These are phyloP conservation scores for Amazona vittata DNA, from an alignment of 2,113 vertebrate genomes.

Conservation along the genomic window DNA sequence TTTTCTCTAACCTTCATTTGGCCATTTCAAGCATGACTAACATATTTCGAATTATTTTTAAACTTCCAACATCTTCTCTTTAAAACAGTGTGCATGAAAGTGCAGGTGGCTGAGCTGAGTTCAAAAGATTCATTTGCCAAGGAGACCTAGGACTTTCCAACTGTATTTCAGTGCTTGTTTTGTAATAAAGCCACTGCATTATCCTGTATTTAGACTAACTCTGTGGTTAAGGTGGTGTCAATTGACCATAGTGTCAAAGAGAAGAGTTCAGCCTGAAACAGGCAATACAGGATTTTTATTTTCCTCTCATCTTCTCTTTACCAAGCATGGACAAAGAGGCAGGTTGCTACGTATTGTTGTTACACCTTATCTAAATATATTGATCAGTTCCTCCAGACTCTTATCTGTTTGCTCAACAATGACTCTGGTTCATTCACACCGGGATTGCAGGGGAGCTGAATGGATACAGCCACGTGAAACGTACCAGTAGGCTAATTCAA, in stretches of 20 bases:
- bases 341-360: constrained; percentile 54
- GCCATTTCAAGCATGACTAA: constrained; percentile 23
- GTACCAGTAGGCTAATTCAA: neutral
- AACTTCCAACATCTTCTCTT: neutral
- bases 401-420: constrained; percentile 46
- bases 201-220: constrained; percentile 27
- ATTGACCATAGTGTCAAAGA: constrained; percentile 13
- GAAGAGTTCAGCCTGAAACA: constrained; percentile 10
- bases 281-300: constrained; percentile 9
- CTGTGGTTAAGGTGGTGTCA: neutral
- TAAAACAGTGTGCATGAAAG: neutral
- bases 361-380: constrained; percentile 58
- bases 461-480: neutral
- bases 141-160: constrained; percentile 29
- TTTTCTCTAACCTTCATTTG: constrained; percentile 2
- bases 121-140: constrained; percentile 15
- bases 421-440: constrained; percentile 45
- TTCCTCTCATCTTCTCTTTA: neutral
- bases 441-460: neutral
- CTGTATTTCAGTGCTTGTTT: constrained; percentile 23
- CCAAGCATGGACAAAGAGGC: neutral
- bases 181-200: neutral
- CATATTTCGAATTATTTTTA: constrained; percentile 43
- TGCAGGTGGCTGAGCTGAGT: constrained; percentile 33
- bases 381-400: constrained; percentile 35